These are phyloP conservation scores for Chlorops oryzae DNA, from an alignment of 1,140 invertebrate genomes.

Conservation along the genomic window DNA sequence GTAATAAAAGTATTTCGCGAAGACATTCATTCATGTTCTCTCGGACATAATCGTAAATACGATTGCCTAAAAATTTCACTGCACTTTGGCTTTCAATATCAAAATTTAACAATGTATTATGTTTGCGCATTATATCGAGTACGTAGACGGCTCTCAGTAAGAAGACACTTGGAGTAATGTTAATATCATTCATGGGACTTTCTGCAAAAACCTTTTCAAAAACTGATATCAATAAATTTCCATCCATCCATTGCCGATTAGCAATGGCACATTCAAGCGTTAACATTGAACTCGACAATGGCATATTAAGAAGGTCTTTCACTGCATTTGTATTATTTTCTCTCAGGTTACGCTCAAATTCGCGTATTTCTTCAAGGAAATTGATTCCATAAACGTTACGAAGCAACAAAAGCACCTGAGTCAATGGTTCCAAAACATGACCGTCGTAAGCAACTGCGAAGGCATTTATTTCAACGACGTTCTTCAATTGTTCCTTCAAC, in stretches of 20 bases:
- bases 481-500: conserved; percentile 25
- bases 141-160: conserved; percentile 16
- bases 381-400: conserved; percentile 11
- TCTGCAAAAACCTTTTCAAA: neutral
- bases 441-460: conserved; percentile 16
- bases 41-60: conserved; percentile 11
- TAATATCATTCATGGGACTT: too few relatives aligned
- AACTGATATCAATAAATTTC: too few relatives aligned
- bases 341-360: conserved; percentile 23
- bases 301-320: too few relatives aligned
- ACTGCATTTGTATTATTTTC: too few relatives aligned
- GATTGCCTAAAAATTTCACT: conserved; percentile 10
- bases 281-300: too few relatives aligned
- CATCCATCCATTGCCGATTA: conserved; percentile 6
- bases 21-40: conserved; percentile 8
- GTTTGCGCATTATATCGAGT: conserved; percentile 26
- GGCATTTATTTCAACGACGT: conserved; percentile 11
- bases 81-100: neutral
- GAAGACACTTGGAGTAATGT: too few relatives aligned
- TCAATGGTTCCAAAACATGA: conserved; percentile 17
- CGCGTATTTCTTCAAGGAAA: conserved; percentile 25
- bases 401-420: conserved; percentile 22
- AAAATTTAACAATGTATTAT: conserved; percentile 29
- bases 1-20: conserved; percentile 21
- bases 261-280: conserved; percentile 11